Base-by-base conservation (phyloP, 1,140 invertebrate species). In the Drosophila navojoa region DNA sequence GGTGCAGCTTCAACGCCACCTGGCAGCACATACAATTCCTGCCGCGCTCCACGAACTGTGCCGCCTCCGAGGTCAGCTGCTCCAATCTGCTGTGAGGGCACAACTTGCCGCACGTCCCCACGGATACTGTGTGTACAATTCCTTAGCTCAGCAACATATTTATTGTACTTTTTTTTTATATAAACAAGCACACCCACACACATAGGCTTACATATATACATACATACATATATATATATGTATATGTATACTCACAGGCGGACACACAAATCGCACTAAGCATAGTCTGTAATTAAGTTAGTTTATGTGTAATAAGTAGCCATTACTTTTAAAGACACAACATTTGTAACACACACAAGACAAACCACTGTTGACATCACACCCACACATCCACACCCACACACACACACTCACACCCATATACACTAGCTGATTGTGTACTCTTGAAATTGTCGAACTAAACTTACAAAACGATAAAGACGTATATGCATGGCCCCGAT, bases 21-120 rank as follows among this genome's bases (percentile, higher is more conserved):
- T 92, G 91, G 91, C 84, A 91, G 58, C 91, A 92, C 29, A 91
- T 92, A 47, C 91, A 91, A 73, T 90, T 91, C 60, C 66, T 92
- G 72, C 80, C 89, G 16, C 77, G 87, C 25, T 89, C 91, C 35
- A 84, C 81, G 47, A 76, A 90, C 44, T 92, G 91, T 55, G 78
- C 84, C 42, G 79, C 80, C 9, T 64, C 80, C 6, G 77, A 90
- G 49, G 62, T 71, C 13, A 79, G 73, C 54, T 92, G 91, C 63
- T 86, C 81, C 42, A 91, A 92, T 49, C 70, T 92, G 49, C 86
- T 92, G 57, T 92, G 75, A 89, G 63, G 55, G 59, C 16, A 61
- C 13, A 27, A 15, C 35, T 58, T 81, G 79, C 62, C 63, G 60
- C 32, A 27, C n/a, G 27, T n/a, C 59, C 19, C 60, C 19, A 16